Evolutionary conservation across 2,797 vertebrate genomes (phyloP), one percentile per base, ranked within the genome.

Genomic region (Thunnus albacares): DNA sequence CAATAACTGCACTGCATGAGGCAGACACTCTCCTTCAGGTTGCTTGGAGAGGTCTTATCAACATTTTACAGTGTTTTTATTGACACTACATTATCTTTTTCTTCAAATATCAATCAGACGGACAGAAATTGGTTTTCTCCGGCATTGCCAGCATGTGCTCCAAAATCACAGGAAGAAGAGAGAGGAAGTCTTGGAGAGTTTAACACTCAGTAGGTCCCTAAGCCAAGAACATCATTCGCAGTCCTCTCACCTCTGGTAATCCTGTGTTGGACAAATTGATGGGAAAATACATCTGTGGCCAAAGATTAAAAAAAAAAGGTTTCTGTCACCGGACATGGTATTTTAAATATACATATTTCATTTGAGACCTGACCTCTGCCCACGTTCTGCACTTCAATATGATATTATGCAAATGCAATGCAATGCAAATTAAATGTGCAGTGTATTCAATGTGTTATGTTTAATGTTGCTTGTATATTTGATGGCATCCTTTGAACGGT

Each of bases 21-120:
- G 74, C 26, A 22, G 60, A 56, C 74, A 64, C 89, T 87, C 77
- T 84, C 47, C 24, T 47, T 66, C 30, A 69, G 22, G 57, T 51
- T 3, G n/a, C 75, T 43, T 22, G 0, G 35, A 77, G 68, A 75
- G 41, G 72, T 56, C 62, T 81, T 74, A 77, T 82, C 78, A 75
- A 41, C 63, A 66, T 6, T 72, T 73, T 61, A 70, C 73, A 77
- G 51, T 74, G 69, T 80, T 74, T 75, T 81, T 83, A 82, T 75
- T 71, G n/a, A 88, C 51, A 35, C 55, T 28, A 52, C 18, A 35
- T 85, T 59, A 75, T 85, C 45, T 62, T 59, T 75, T 45, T 12
- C 71, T 84, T 71, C 68, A 70, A 73, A 81, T 57, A 43, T 45
- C 71, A 80, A 66, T 62, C 66, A 79, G 66, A 69, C 61, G 60